Evolutionary conservation across 2,888 invertebrate species (phyloP), one percentile per base, ranked within the genome.

Genomic region (Oligia strigilis): DNA sequence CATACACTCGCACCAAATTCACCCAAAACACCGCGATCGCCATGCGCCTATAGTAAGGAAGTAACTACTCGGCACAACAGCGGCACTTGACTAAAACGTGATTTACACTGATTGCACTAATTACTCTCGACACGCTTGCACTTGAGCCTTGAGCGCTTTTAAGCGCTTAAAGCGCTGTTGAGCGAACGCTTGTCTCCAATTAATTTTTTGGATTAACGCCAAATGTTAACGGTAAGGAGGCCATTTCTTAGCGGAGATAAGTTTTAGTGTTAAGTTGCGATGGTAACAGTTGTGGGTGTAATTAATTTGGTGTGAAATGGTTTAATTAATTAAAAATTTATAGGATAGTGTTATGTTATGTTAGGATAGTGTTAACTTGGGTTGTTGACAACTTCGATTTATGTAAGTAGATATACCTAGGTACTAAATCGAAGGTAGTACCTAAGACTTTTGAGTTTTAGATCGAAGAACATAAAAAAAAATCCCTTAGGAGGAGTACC

Each of bases 141-240:
- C 90, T 91, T 88, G 88, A 89, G 88, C 85, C 81, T 82, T 81
- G 64, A 80, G 80, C 80, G 49, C 81, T 80, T 74, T 80, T 60
- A 80, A 91, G 88, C 86, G 85, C 87, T 88, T 86, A 88, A 89
- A 92, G 91, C 89, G 90, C 88, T 91, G 83, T 89, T 87, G 85
- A 88, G 75, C 78, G 83, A 90, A 85, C 80, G 91, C 91, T 93
- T 93, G 92, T 93, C 93, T 91, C 92, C 95, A 95, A 95, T 96
- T 95, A 96, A 92, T 95, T 95, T 96, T 96, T 95, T 96, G 95
- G 95, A 93, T 93, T 93, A 92, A 88, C 88, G 95, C 96, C 95
- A 95, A 96, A 93, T 88, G 92, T 89, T 90, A 90, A 88, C 87
- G 78, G 83, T 58, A 64, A 65, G 64, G 85, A 86, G 86, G 87